These are phyloP conservation scores for Lithophane ornitopus DNA, from an alignment of 2,888 invertebrate species.

Conservation along the genomic window DNA sequence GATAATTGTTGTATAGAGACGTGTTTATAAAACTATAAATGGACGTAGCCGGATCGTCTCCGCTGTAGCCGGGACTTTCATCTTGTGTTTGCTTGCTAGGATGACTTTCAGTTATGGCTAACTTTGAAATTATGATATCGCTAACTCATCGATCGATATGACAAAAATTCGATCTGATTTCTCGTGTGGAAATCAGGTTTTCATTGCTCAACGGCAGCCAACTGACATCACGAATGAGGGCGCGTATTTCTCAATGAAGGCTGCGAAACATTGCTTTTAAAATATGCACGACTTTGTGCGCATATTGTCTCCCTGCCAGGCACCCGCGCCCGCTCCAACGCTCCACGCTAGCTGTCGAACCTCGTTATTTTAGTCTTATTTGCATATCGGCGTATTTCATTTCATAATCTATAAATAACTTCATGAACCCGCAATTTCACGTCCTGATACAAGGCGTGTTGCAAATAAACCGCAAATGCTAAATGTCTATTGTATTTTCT, in stretches of 20 bases:
- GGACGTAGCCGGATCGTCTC: conserved; percentile 51
- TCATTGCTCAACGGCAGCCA: conserved; percentile 85
- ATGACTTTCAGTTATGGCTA: conserved; percentile 66
- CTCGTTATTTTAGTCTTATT: conserved; percentile 26
- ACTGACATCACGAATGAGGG: conserved; percentile 88
- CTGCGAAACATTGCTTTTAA: conserved; percentile 88
- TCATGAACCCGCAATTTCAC: conserved; percentile 34
- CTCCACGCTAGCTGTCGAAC: conserved; percentile 50
- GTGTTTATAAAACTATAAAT: conserved; percentile 61
- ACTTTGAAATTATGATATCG: conserved; percentile 52
- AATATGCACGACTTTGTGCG: conserved; percentile 87
- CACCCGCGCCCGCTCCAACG: conserved; percentile 50
- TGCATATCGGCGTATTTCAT: conserved; percentile 40
- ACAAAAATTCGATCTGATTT: conserved; percentile 84
- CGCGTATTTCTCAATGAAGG: conserved; percentile 88
- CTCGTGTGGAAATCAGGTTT: conserved; percentile 87
- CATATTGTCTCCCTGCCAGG: conserved; percentile 77
- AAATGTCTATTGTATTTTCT: conserved; percentile 39
- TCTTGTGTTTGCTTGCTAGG: conserved; percentile 78
- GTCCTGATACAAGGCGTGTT: conserved; percentile 31
- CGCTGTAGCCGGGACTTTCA: conserved; percentile 77
- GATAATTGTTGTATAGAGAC: conserved; percentile 74
- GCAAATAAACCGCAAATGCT: conserved; percentile 50
- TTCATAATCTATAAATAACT: conserved; percentile 52
- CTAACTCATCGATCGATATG: conserved; percentile 69